Conservation (phyloP, 1,140 invertebrate species). For the Thereuonema tuberculata region DNA sequence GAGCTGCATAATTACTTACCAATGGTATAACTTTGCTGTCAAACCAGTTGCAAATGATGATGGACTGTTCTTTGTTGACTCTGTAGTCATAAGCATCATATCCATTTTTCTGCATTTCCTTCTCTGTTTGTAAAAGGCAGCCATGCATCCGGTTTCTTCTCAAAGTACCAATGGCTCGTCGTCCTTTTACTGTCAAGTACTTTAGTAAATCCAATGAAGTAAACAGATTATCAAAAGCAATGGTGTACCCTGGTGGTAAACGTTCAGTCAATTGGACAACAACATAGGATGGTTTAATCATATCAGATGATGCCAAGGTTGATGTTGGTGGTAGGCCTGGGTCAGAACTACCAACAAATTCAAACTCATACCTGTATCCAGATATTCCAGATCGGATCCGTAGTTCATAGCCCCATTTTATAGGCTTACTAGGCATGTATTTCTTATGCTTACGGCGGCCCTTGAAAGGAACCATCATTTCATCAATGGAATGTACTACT, state of each 20-base stretch:
- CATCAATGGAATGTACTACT: neutral
- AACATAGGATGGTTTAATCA: constrained; percentile 3
- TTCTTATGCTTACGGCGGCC: neutral
- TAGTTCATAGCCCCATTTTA: constrained; percentile 2
- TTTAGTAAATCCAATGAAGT: neutral
- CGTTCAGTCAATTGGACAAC: neutral
- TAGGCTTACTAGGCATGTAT: constrained; percentile 5
- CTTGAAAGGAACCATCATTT: constrained; percentile 4
- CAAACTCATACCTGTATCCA: constrained; percentile 3
- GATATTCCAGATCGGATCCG: constrained; percentile 3
- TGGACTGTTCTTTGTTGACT: neutral
- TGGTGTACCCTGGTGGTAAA: neutral
- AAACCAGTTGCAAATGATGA: constrained; percentile 1
- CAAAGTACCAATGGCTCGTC: neutral
- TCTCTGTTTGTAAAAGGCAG: neutral
- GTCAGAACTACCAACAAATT: neutral
- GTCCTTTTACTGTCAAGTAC: neutral
- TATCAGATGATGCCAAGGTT: neutral
- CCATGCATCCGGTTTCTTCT: neutral
- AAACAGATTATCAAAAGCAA: constrained; percentile 2
- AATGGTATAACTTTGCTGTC: neutral
- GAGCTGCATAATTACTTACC: neutral
- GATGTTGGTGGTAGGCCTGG: neutral
- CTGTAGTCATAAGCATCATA: constrained; percentile 1
- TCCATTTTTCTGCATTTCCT: neutral